A percentile compares a stretch with the other conserved stretches of the same genome.
phyloP scores from a whole-genome alignment of 2,797 vertebrate species.

The Huso huso region DNA sequence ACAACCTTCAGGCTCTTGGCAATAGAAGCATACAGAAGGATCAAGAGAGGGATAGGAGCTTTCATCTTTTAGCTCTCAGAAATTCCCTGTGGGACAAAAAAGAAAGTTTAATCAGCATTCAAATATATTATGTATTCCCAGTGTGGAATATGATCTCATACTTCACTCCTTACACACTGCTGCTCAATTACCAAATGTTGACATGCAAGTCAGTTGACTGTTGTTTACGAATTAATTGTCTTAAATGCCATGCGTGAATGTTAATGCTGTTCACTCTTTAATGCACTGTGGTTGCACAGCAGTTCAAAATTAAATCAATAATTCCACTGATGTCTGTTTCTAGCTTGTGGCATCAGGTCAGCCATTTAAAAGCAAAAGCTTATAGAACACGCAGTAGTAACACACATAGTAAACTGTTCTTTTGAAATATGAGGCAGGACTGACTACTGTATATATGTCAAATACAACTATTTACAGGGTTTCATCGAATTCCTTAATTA shows the following conservation, averaged over 20 bases:
- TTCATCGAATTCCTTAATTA: too few relatives aligned
- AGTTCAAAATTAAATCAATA: constrained; percentile 7
- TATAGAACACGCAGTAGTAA: background rate
- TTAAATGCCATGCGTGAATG: constrained; percentile 1
- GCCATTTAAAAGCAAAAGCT: background rate
- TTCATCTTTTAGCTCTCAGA: constrained; percentile 82
- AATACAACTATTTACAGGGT: too few relatives aligned
- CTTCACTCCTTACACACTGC: background rate
- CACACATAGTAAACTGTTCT: background rate
- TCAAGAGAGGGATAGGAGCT: constrained; percentile 81
- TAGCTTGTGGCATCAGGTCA: background rate
- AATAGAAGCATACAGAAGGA: constrained; percentile 80
- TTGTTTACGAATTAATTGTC: constrained; percentile 8
- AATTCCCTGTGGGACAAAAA: constrained; percentile 43
- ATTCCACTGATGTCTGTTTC: background rate
- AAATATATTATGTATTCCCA: background rate
- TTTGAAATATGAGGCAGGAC: background rate
- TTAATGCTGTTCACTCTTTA: constrained; percentile 1
- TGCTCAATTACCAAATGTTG: constrained; percentile 5
- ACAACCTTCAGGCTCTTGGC: constrained; percentile 91
- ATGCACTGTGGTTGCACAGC: background rate
- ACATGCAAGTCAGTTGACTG: background rate
- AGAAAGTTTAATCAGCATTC: constrained; percentile 4
- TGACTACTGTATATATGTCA: background rate
- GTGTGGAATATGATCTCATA: background rate